Percentiles rank a stretch among this genome's conserved stretches.
Conservation (phyloP, 2,113 vertebrate species). For the Okapia johnstoni region DNA sequence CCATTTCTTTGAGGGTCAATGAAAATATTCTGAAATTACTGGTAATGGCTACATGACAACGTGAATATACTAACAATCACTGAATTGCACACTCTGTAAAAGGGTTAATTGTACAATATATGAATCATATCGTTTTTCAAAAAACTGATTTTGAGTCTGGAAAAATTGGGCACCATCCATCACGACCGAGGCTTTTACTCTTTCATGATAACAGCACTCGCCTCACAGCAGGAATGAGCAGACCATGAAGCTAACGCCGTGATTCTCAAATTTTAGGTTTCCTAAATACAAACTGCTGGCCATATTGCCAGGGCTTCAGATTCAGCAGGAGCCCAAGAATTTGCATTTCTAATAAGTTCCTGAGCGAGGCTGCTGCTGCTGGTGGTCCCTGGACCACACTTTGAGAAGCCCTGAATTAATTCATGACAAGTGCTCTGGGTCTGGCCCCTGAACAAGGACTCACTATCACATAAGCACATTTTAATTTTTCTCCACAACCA, state of each 20-base stretch:
- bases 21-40: neutral
- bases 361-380: neutral
- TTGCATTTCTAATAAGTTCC: neutral
- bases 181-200: neutral
- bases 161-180: neutral
- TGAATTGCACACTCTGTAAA: neutral
- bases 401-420: neutral
- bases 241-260: rapidly evolving
- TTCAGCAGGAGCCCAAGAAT: neutral
- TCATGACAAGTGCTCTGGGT: neutral
- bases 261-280: neutral
- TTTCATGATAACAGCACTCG: rapidly evolving
- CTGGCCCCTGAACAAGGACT: neutral
- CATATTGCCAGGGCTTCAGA: neutral
- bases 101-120: neutral
- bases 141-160: neutral
- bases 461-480: neutral
- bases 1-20: neutral
- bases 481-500: neutral
- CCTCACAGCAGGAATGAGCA: neutral
- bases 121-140: neutral
- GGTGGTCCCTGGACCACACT: neutral
- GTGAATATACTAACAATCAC: neutral
- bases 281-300: neutral
- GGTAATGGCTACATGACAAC: neutral